These are phyloP conservation scores for Streptopelia turtur DNA, from an alignment of 2,797 vertebrate genomes.

Conservation along the genomic window DNA sequence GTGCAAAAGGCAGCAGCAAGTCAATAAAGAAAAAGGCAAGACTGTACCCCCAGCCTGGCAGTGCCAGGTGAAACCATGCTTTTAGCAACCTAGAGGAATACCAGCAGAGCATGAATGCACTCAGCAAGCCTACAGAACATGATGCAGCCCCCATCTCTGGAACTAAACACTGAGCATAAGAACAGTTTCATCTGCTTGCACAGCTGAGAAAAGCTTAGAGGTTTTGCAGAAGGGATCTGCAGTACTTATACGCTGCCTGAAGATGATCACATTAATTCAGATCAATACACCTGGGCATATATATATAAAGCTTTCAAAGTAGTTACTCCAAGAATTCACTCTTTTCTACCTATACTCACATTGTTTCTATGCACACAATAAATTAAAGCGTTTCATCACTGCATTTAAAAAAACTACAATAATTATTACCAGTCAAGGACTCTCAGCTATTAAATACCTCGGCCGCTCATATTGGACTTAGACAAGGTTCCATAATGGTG, in stretches of 20 bases:
- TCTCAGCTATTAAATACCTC: neutral
- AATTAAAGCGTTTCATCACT: neutral
- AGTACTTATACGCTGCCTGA: neutral
- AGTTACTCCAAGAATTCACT: neutral
- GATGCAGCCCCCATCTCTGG: neutral
- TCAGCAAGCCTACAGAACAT: neutral
- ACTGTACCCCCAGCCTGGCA: neutral
- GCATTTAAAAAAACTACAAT: neutral
- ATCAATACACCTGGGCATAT: neutral
- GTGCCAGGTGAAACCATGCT: neutral
- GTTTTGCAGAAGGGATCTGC: neutral
- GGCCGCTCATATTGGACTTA: neutral
- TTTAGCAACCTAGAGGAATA: neutral
- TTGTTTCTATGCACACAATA: neutral
- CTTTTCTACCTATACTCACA: neutral
- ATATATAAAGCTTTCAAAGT: neutral
- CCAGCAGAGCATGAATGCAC: neutral
- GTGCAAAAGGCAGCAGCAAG: neutral
- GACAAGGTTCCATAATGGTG: neutral
- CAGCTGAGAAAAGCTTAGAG: rapidly evolving
- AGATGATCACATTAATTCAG: conserved; percentile 1
- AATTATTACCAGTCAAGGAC: neutral
- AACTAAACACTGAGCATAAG: neutral
- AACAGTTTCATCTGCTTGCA: neutral
- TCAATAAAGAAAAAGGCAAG: neutral